Percentiles rank a stretch among this genome's conserved stretches.
These are phyloP conservation scores for Beroe ovata DNA, from an alignment of 37 sponge, comb jelly and placozoan species.

Conservation along the genomic window DNA sequence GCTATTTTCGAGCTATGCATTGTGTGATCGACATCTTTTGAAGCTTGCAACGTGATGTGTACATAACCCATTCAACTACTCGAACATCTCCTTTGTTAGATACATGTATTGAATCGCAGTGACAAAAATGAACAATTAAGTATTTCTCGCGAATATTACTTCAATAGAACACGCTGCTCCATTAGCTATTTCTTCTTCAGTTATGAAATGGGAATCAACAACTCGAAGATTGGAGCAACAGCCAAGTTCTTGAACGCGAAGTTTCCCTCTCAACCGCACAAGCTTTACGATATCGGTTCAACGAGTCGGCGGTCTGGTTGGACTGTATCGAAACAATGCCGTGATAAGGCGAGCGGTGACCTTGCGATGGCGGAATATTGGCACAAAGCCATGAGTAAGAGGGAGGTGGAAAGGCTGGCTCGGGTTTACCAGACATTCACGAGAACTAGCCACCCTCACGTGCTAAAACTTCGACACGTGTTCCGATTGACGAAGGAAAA, in stretches of 20 bases:
- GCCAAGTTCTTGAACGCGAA: neutral
- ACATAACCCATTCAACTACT: no score
- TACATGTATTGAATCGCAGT: no score
- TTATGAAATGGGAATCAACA: slow-evolving; percentile 9
- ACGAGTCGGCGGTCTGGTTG: slow-evolving; percentile 13
- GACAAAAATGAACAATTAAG: no score
- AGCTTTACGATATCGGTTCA: neutral
- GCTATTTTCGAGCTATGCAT: no score
- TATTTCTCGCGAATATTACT: no score
- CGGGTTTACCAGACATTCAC: neutral
- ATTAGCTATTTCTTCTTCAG: neutral
- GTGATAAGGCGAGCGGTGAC: neutral
- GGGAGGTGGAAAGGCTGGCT: neutral
- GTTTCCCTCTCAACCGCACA: neutral
- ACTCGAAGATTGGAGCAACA: neutral
- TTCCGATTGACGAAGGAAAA: neutral
- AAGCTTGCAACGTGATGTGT: no score
- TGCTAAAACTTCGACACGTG: neutral
- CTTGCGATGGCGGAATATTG: neutral
- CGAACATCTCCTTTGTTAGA: no score
- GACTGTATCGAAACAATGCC: neutral
- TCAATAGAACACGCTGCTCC: no score
- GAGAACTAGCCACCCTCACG: neutral
- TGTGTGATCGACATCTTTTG: no score
- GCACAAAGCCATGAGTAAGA: neutral